Evolutionary conservation across 2,797 vertebrate species (phyloP), one percentile per base, ranked within the genome.

Genomic region (Hylomyscus alleni): DNA sequence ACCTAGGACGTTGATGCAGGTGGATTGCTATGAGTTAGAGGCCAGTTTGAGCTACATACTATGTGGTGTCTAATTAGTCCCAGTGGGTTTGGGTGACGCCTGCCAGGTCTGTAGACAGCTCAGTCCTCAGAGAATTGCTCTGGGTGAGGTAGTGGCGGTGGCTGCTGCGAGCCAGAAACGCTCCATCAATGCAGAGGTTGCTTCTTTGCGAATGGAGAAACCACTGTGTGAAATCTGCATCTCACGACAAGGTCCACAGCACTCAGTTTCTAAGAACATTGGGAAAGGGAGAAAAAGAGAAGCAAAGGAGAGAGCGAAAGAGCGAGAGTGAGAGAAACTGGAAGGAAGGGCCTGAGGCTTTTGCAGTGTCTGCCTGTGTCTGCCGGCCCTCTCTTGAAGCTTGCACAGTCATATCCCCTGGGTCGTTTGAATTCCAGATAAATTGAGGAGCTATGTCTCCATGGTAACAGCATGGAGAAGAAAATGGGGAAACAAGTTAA

Each of bases 381-480:
- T 9, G 8, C n/a, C 0, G 1, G 77, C 80, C 54, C 86, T 52
- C 34, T 89, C 81, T 90, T n/a, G 6, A 12, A 81, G 31, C n/a
- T 40, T 17, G 14, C 22, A 6, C 9, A 6, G 37, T 60, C 80
- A 1, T 6, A 31, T 95, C 72, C 60, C 90, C 62, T 20, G 81
- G 60, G 77, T 0, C 3, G 86, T 67, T 91, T 72, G 85, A 90
- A 92, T 94, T 92, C 73, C 94, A 96, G 89, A 94, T 47, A 90
- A 89, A 60, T 20, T 13, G 72, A 96, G 89, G 80, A 95, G 93
- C 83, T 76, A 2, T 44, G 62, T 97, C 96, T 96, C 97, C 96
- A 97, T 97, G 96, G 96, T 90, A 97, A 97, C 93, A 89, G 47
- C 88, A 67, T 52, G 37, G 82, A 93, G 78, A 95, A 91, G 84